phyloP scores from a whole-genome alignment of 2,888 invertebrate genomes.

The Calephelis perditalis region DNA sequence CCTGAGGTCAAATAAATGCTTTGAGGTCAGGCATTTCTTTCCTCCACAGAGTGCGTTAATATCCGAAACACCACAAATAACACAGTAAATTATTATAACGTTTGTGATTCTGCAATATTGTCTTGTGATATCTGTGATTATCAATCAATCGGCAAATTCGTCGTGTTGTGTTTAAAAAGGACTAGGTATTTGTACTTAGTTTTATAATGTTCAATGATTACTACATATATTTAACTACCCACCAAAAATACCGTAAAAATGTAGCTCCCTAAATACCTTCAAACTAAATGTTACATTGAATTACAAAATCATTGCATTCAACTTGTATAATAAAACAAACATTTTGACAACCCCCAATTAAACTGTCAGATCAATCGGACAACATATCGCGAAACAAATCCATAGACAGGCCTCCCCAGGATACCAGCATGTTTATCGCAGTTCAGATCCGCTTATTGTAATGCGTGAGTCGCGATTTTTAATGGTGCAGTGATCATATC shows the following conservation, averaged over 20 bases:
- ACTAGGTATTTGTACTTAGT: too few relatives aligned
- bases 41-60: constrained; percentile 50
- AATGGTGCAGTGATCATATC: constrained; percentile 53
- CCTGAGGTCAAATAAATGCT: too few relatives aligned
- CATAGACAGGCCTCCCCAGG: constrained; percentile 40
- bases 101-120: constrained; percentile 48
- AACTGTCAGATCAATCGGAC: constrained; percentile 43
- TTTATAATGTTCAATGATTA: not conserved
- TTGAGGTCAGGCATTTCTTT: constrained; percentile 17
- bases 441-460: constrained; percentile 36
- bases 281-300: not conserved
- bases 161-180: constrained; percentile 23
- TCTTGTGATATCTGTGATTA: constrained; percentile 38
- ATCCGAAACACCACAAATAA: constrained; percentile 56
- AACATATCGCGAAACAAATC: constrained; percentile 36
- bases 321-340: constrained; percentile 34
- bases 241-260: too few relatives aligned
- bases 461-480: constrained; percentile 47
- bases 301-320: constrained; percentile 11
- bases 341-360: constrained; percentile 54
- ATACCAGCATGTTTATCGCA: not conserved
- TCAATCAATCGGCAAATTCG: constrained; percentile 37
- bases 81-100: constrained; percentile 60
- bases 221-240: not conserved
- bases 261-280: not conserved